phyloP scores from a whole-genome alignment of 2,113 vertebrate species.

The Accipiter virgatus region DNA sequence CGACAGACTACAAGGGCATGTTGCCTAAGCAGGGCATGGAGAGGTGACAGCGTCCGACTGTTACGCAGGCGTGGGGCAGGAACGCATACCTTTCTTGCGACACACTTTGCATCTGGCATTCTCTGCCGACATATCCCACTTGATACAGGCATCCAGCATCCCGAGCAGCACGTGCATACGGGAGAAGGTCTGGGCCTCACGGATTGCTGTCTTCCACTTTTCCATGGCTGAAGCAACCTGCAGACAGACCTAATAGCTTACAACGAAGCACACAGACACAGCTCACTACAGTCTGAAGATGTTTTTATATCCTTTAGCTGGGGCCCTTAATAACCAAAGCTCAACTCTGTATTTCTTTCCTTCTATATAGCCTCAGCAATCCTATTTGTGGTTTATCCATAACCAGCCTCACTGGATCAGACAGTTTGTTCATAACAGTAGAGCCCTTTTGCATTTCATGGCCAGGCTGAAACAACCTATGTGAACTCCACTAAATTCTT shows the following conservation, averaged over 20 bases:
- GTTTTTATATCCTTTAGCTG: neutral
- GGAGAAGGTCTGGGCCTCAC: slow-evolving; percentile 95
- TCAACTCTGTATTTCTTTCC: neutral
- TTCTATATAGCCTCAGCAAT: neutral
- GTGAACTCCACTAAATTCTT: neutral
- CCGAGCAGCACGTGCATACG: slow-evolving; percentile 95
- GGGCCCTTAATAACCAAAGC: neutral
- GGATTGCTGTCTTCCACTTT: slow-evolving; percentile 91
- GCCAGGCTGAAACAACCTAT: neutral
- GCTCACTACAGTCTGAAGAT: neutral
- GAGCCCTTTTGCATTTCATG: neutral
- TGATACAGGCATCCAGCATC: slow-evolving; percentile 97
- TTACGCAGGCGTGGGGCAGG: neutral
- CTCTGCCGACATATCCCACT: slow-evolving; percentile 99
- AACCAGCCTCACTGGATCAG: neutral
- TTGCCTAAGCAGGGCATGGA: neutral
- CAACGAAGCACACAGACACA: neutral
- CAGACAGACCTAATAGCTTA: slow-evolving; percentile 37
- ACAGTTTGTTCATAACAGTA: neutral
- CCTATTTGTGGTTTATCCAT: neutral
- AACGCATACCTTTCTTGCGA: slow-evolving; percentile 88
- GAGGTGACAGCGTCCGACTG: neutral
- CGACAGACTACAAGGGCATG: neutral
- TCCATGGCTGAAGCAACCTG: slow-evolving; percentile 94
- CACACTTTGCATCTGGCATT: slow-evolving; percentile 98